Evolutionary conservation across 2,113 vertebrate species (phyloP), one percentile per base, ranked within the genome.

Genomic region (Cyprinodon tularosa): DNA sequence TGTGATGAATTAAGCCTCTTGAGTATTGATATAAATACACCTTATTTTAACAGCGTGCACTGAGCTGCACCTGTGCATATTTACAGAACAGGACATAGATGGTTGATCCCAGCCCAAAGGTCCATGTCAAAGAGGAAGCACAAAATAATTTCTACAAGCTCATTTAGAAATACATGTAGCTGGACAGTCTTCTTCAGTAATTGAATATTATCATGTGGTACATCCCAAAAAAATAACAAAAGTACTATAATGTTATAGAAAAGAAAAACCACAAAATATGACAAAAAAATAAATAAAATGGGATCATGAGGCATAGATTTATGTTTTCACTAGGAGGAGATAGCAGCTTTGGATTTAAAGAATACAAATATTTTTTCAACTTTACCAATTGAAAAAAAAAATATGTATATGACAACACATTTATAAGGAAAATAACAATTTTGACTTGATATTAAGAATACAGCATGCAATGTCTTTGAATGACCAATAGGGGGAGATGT

Each of bases 401-500:
- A 10, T 45, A 8, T 45, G 9, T 45, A 10, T 9, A 8, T 11
- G 44, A 45, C 44, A 45, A 45, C 29, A 45, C 9, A 11, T 11
- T 10, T 45, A 11, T 45, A 45, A 12, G 12, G 44, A 4, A 45
- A 57, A 57, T 14, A 57, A 57, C 17, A 57, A 57, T 57, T 2
- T 57, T 15, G 7, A 57, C 6, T 8, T 57, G 2, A 11, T 6
- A 42, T 4, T n/a, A 7, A 57, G 17, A 9, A 57, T 9, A 10
- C n/a, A 8, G 50, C 17, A n/a, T 1, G 50, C 7, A 14, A 57
- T n/a, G 15, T 57, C 50, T 57, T 20, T 10, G 50, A 57, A 57
- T 57, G 0, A 57, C 69, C 76, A 84, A 72, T 68, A 66, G 85
- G 59, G 47, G 64, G 67, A 45, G 75, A 72, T 78, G 53, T 75